A percentile compares a stretch with the other conserved stretches of the same genome.
Evolutionary conservation across 2,797 vertebrate genomes (phyloP).

Genomic region (Martes flavigula): DNA sequence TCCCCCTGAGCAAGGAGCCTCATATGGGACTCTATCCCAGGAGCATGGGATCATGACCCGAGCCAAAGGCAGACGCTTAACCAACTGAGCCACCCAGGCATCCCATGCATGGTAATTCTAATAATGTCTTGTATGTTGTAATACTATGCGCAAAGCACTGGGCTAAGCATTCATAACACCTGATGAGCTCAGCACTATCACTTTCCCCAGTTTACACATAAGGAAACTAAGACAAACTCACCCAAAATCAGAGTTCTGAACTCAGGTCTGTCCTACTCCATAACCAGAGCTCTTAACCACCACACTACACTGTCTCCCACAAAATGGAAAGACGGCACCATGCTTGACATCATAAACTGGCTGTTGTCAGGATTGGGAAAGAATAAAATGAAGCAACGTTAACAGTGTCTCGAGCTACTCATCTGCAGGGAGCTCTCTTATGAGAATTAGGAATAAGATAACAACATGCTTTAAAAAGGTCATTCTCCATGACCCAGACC

Average conservation of each 20-base stretch:
- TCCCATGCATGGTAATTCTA: not conserved
- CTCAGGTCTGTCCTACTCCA: not conserved
- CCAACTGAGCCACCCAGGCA: not conserved
- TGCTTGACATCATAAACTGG: not conserved
- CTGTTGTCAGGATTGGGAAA: not conserved
- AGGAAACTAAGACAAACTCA: not conserved
- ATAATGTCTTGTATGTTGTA: not conserved
- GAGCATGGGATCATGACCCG: too few relatives aligned
- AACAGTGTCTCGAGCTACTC: not conserved
- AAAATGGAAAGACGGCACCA: not conserved
- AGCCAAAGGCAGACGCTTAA: not conserved
- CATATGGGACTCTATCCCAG: not conserved
- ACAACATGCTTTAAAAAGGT: constrained; percentile 48
- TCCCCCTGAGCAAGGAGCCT: not conserved
- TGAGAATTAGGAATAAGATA: constrained; percentile 44
- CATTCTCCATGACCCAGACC: constrained; percentile 12
- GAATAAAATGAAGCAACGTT: not conserved
- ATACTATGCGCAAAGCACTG: not conserved
- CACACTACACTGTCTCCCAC: not conserved
- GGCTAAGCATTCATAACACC: not conserved
- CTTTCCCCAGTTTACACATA: not conserved
- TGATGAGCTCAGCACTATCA: not conserved
- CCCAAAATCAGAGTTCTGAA: not conserved
- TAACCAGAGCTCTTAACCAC: not conserved
- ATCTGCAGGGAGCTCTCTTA: not conserved